Evolutionary conservation across 2,113 vertebrate species (phyloP), one percentile per base, ranked within the genome.

Genomic region (Hippolais icterina): DNA sequence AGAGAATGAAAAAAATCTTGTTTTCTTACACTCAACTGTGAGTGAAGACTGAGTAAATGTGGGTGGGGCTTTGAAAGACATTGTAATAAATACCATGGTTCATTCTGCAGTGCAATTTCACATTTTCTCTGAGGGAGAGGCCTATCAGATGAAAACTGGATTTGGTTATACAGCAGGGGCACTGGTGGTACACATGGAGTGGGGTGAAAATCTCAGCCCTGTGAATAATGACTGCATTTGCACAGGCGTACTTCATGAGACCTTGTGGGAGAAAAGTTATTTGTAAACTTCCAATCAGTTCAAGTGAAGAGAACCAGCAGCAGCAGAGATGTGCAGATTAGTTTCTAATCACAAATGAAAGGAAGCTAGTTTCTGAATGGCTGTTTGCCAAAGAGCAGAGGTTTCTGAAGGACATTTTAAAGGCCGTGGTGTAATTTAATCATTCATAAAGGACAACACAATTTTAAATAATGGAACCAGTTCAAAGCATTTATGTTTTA

Each of bases 261-360:
- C 44, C 47, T 44, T 17, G 35, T 71, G 60, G 64, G 54, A 89
- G 76, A 35, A 79, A 87, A 95, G 56, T 14, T 79, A 87, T 78
- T 90, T 76, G 81, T 80, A 77, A 96, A 94, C 82, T 90, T 70
- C 49, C 83, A 60, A 31, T 61, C 24, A 2, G 31, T 50, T 42
- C 39, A 75, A 94, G 47, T 29, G 86, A 94, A 92, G 68, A 95
- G 86, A 83, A 93, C 35, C 86, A 93, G 88, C 9, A 37, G 89
- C 56, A 52, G 88, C 65, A 63, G 59, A 80, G 60, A 93, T 72
- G 69, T 29, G 68, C 69, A 83, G 72, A 89, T 84, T 68, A 68
- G 56, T 29, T 90, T 75, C 71, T 78, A 68, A 93, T 54, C 65
- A 53, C 41, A 69, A 90, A 54, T 8, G 44, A 86, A 90, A 83